Evolutionary conservation across 1,140 invertebrate species (phyloP).

Genomic region (Thalassaphorura encarpata): DNA sequence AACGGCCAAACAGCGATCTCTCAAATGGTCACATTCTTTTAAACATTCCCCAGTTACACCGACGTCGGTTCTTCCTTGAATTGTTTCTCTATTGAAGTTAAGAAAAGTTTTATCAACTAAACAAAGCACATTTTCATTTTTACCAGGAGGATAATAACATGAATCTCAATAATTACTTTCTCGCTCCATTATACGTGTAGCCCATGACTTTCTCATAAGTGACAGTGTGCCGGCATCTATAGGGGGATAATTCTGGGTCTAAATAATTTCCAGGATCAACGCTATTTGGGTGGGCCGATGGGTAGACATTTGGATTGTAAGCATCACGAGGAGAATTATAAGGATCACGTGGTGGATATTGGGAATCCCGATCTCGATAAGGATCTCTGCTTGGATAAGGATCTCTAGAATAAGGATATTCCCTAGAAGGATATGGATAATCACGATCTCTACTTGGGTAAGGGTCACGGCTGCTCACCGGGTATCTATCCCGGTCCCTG

Average conservation of each 20-base stretch:
- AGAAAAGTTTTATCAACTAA: neutral
- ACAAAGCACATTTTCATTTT: neutral
- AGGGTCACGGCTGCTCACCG: slow-evolving; percentile 26
- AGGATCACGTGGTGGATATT: slow-evolving; percentile 6
- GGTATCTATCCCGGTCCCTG: slow-evolving; percentile 21
- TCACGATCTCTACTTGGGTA: slow-evolving; percentile 19
- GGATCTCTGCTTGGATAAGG: slow-evolving; percentile 18
- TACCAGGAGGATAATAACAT: neutral
- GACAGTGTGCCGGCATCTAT: slow-evolving; percentile 35
- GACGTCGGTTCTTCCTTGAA: slow-evolving; percentile 36
- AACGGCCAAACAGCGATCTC: slow-evolving; percentile 40
- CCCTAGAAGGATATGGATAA: slow-evolving; percentile 10
- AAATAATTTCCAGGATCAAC: slow-evolving; percentile 27
- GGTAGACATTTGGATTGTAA: slow-evolving; percentile 21
- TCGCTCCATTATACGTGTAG: slow-evolving; percentile 35
- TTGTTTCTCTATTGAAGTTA: slow-evolving; percentile 33
- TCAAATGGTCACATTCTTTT: slow-evolving; percentile 39
- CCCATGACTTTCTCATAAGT: slow-evolving; percentile 42
- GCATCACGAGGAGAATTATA: slow-evolving; percentile 14
- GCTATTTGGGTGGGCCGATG: slow-evolving; percentile 3
- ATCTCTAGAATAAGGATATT: slow-evolving; percentile 19
- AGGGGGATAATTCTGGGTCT: slow-evolving; percentile 32
- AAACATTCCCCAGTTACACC: slow-evolving; percentile 42
- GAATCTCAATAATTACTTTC: slow-evolving; percentile 30
- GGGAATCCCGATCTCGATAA: slow-evolving; percentile 16